These are phyloP conservation scores for Lasaia peninsularis DNA, from an alignment of 1,140 invertebrate genomes.

Conservation along the genomic window DNA sequence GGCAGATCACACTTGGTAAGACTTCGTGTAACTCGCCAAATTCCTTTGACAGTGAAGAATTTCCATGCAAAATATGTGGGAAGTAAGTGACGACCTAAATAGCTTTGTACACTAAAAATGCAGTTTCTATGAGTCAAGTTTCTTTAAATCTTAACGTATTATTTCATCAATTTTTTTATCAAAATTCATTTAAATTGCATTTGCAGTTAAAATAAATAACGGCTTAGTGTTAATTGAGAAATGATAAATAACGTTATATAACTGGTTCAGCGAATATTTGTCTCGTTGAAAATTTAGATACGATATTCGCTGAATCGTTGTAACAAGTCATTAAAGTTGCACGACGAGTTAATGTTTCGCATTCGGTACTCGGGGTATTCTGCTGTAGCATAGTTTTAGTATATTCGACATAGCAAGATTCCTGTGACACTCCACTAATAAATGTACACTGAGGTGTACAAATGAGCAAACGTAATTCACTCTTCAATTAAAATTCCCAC, in stretches of 20 bases:
- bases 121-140: neutral
- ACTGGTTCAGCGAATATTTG: constrained; percentile 33
- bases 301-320: constrained; percentile 26
- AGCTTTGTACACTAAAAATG: constrained; percentile 19
- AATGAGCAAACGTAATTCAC: constrained; percentile 20
- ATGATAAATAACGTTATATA: constrained; percentile 32
- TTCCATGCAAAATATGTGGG: constrained; percentile 98
- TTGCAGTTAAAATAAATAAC: constrained; percentile 33
- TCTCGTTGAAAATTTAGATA: constrained; percentile 14
- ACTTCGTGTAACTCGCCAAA: constrained; percentile 50
- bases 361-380: constrained; percentile 16
- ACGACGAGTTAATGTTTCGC: constrained; percentile 46
- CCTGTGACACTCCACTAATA: constrained; percentile 29
- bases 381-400: constrained; percentile 18
- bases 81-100: constrained; percentile 89
- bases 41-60: constrained; percentile 78
- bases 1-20: constrained; percentile 37
- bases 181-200: constrained; percentile 47
- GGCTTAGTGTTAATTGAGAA: constrained; percentile 28
- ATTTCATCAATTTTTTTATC: constrained; percentile 18
- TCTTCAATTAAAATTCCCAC: constrained; percentile 4
- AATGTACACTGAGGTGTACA: constrained; percentile 3
- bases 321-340: constrained; percentile 43
- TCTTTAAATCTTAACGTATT: constrained; percentile 6
- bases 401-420: constrained; percentile 37